Conservation (phyloP, 2,113 vertebrate genomes). For the Aptenodytes forsteri region DNA sequence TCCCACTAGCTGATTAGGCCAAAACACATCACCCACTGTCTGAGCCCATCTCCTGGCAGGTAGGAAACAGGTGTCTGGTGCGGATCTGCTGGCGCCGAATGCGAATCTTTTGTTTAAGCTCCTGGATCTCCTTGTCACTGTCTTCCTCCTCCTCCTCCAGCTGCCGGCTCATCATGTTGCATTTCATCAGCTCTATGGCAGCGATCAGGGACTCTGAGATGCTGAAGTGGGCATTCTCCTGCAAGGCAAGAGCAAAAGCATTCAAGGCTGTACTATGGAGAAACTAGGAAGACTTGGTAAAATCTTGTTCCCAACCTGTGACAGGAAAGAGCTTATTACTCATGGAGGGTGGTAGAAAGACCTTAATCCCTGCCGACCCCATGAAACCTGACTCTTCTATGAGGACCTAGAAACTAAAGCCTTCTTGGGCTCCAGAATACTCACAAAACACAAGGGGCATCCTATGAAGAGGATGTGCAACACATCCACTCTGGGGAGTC, state of each 20-base stretch:
- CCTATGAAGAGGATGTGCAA: neutral
- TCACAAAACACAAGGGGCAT: neutral
- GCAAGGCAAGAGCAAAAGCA: neutral
- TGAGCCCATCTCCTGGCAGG: slow-evolving; percentile 65
- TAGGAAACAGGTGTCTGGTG: slow-evolving; percentile 75
- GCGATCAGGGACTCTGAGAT: slow-evolving; percentile 97
- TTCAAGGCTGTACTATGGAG: neutral
- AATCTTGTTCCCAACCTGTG: neutral
- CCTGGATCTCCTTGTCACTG: slow-evolving; percentile 93
- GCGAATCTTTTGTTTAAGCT: slow-evolving; percentile 95
- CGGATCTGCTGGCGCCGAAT: slow-evolving; percentile 93
- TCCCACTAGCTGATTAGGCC: neutral
- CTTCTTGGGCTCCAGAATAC: neutral
- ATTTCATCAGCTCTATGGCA: slow-evolving; percentile 98
- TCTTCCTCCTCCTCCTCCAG: slow-evolving; percentile 86
- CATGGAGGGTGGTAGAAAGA: neutral
- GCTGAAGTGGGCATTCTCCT: slow-evolving; percentile 99
- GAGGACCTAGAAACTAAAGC: neutral
- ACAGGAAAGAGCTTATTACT: neutral
- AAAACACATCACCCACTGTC: slow-evolving; percentile 71
- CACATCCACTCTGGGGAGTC: neutral
- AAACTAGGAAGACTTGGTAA: neutral
- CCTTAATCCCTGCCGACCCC: neutral
- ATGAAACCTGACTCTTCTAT: neutral
- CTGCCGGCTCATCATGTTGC: slow-evolving; percentile 86